Evolutionary conservation across 2,888 invertebrate genomes (phyloP), one percentile per base, ranked within the genome.

Genomic region (Drosophila trichaetosa): DNA sequence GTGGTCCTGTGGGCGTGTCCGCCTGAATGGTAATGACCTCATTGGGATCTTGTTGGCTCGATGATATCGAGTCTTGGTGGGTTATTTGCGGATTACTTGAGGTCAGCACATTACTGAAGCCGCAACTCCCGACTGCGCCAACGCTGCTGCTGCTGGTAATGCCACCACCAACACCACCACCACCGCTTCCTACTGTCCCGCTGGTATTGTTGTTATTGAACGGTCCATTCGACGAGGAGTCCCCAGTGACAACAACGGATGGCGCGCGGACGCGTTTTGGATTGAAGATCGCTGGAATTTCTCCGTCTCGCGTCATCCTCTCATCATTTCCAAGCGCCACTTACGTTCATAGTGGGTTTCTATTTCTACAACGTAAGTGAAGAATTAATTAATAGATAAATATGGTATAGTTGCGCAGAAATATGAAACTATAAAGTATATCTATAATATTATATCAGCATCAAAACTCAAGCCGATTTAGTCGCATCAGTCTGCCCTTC

Each of bases 271-370:
- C 95, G 81, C 95, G 94, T 91, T 95, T 95, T 52, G 96, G 97
- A 93, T 97, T 96, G 93, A 97, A 97, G 91, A 97, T 97, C 80
- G 96, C 96, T 81, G 96, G 96, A 93, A 97, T 95, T 93, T 96
- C 96, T 87, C 95, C 96, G 94, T 96, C 96, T 82, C 95, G 94
- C 80, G 95, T 95, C 96, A 96, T 96, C 61, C 84, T 92, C 82
- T 88, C 85, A 89, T 80, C 87, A 90, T 80, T 82, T 65, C 57
- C 60, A 42, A 67, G 49, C 36, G 27, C 48, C 68, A 38, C 61
- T 74, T 31, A 56, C 54, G 56, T 70, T 67, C 76, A 75, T 79
- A 75, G 57, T 76, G 79, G 11, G 11, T 69, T 51, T 36, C 21
- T 34, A 21, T 54, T 59, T 34, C 76, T 75, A 51, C 53, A 53